A percentile compares a stretch with the other conserved stretches of the same genome.
Conservation (phyloP, 2,797 vertebrate species). For the Gallinago stenura region DNA sequence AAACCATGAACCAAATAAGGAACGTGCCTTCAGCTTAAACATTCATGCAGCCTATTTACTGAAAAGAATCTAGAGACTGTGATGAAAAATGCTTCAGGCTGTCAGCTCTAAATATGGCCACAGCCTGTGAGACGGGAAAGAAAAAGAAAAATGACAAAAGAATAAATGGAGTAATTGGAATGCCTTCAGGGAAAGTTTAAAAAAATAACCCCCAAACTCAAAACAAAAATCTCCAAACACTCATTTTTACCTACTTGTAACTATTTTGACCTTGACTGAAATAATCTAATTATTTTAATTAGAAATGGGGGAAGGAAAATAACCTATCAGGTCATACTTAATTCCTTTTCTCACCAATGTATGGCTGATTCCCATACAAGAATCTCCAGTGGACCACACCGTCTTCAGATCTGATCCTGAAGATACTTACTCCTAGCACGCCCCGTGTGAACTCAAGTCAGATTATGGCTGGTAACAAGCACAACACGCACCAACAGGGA, state of each 20-base stretch:
- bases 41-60: conserved; percentile 71
- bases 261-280: neutral
- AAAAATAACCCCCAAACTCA: neutral
- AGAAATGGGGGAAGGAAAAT: neutral
- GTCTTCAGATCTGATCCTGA: conserved; percentile 38
- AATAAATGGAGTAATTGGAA: conserved; percentile 69
- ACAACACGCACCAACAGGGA: conserved; percentile 11
- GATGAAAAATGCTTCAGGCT: conserved; percentile 41
- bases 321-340: neutral
- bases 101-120: conserved; percentile 58
- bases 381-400: conserved; percentile 23
- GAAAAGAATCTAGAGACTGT: conserved; percentile 60
- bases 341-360: conserved; percentile 6
- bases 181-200: conserved; percentile 40
- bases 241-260: neutral
- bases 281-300: neutral
- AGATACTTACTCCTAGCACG: neutral
- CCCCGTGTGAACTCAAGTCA: neutral
- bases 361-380: conserved; percentile 41
- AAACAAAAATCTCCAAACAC: neutral
- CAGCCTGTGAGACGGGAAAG: conserved; percentile 41
- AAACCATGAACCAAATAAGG: conserved; percentile 66
- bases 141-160: conserved; percentile 51
- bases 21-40: conserved; percentile 63
- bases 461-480: neutral